A percentile compares a stretch with the other conserved stretches of the same genome.
Conservation (phyloP, 2,888 invertebrate genomes). For the Elegia similella region DNA sequence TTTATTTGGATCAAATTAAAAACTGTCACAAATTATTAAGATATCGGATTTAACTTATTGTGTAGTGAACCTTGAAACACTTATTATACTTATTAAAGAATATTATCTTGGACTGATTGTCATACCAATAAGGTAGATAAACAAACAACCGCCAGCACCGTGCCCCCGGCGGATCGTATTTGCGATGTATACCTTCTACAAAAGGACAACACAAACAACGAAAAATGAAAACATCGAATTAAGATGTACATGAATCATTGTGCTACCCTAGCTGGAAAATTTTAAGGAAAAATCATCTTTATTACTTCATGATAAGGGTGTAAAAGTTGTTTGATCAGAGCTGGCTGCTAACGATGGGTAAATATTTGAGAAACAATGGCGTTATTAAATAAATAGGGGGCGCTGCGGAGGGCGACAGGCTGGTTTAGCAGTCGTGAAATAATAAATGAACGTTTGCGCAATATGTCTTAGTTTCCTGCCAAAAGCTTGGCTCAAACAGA, state of each 20-base stretch:
- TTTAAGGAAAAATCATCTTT: neutral
- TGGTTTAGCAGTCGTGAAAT: constrained; percentile 3
- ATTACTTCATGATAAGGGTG: neutral
- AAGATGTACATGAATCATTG: constrained; percentile 13
- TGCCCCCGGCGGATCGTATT: neutral
- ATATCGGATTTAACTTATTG: too few relatives aligned
- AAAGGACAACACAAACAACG: constrained; percentile 10
- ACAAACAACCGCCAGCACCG: neutral
- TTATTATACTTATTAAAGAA: too few relatives aligned
- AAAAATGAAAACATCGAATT: constrained; percentile 16
- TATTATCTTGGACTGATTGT: too few relatives aligned
- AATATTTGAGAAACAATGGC: constrained; percentile 58
- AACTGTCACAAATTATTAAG: too few relatives aligned
- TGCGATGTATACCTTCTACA: constrained; percentile 7
- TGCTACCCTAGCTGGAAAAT: constrained; percentile 1
- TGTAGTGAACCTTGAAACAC: too few relatives aligned
- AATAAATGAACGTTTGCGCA: constrained; percentile 3
- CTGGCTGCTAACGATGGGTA: constrained; percentile 54
- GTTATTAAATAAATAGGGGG: constrained; percentile 54
- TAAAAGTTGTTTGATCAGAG: constrained; percentile 16
- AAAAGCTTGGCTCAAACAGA: neutral
- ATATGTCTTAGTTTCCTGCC: neutral
- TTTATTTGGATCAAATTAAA: too few relatives aligned
- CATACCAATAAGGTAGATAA: neutral
- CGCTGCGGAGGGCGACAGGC: constrained; percentile 29